These are phyloP conservation scores for Ooceraea biroi DNA, from an alignment of 1,140 invertebrate genomes.

Conservation along the genomic window DNA sequence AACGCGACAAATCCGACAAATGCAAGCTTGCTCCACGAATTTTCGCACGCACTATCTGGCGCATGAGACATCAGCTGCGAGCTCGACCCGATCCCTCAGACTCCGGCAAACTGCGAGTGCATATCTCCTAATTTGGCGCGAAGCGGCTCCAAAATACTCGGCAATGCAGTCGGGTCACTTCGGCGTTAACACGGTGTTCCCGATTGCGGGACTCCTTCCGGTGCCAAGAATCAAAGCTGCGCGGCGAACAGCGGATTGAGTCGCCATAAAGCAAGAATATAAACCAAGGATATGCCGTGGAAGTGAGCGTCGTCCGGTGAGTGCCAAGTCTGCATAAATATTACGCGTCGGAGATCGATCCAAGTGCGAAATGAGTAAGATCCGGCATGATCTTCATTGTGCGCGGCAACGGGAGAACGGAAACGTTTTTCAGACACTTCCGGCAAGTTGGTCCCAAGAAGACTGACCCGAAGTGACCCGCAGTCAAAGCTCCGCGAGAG, in stretches of 20 bases:
- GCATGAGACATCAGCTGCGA: constrained; percentile 20
- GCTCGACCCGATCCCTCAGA: constrained; percentile 24
- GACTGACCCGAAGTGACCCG: constrained; percentile 37
- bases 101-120: constrained; percentile 56
- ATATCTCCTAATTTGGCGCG: constrained; percentile 57
- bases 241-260: constrained; percentile 27
- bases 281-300: constrained; percentile 9
- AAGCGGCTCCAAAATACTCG: constrained; percentile 64
- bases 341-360: constrained; percentile 42
- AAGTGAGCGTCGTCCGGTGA: constrained; percentile 41
- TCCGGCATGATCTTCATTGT: neutral
- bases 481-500: constrained; percentile 1
- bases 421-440: too few relatives aligned
- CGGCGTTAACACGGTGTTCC: constrained; percentile 53
- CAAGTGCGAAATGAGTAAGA: constrained; percentile 20
- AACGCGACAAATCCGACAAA: neutral
- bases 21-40: neutral
- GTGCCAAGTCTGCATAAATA: constrained; percentile 57
- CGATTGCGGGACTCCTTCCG: constrained; percentile 52
- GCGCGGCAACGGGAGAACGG: constrained; percentile 61
- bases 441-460: constrained; percentile 3
- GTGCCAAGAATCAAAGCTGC: constrained; percentile 66
- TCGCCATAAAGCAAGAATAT: constrained; percentile 47
- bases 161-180: constrained; percentile 63
- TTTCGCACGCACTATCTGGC: constrained; percentile 26